A percentile compares a stretch with the other conserved stretches of the same genome.
phyloP scores from a whole-genome alignment of 1,140 invertebrate species.

The Drosophila parvula region DNA sequence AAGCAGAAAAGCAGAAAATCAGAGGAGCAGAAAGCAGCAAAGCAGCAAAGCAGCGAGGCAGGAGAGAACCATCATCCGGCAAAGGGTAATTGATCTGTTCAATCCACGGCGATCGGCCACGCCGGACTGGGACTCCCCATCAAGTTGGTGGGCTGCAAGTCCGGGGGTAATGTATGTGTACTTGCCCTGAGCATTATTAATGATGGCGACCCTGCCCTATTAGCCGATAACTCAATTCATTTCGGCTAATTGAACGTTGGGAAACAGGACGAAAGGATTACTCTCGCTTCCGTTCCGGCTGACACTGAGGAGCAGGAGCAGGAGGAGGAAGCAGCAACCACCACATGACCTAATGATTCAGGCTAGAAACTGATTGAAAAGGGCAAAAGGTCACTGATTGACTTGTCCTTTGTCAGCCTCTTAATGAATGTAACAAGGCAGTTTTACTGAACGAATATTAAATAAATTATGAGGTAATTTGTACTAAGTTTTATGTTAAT shows the following conservation, averaged over 20 bases:
- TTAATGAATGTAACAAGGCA: neutral
- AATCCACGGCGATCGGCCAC: slow-evolving; percentile 64
- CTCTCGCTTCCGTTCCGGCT: slow-evolving; percentile 29
- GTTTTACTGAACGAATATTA: neutral
- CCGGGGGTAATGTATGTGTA: neutral
- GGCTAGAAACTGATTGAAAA: slow-evolving; percentile 1
- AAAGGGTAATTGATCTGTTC: slow-evolving; percentile 77
- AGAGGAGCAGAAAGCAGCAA: slow-evolving; percentile 13
- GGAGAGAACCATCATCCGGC: slow-evolving; percentile 28
- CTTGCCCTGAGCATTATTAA: slow-evolving; percentile 71
- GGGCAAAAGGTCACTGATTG: slow-evolving; percentile 17
- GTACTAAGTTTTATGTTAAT: no score
- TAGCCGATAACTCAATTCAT: slow-evolving; percentile 78
- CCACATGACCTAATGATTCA: slow-evolving; percentile 8
- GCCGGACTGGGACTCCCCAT: slow-evolving; percentile 72
- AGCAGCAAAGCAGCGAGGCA: slow-evolving; percentile 18
- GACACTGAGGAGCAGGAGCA: neutral
- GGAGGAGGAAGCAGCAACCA: neutral
- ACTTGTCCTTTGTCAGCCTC: neutral
- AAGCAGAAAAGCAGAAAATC: slow-evolving; percentile 9
- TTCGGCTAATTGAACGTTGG: slow-evolving; percentile 67
- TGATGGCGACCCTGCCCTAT: slow-evolving; percentile 69
- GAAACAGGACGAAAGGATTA: slow-evolving; percentile 46
- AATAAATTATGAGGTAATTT: slow-evolving; percentile 3
- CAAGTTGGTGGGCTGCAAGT: slow-evolving; percentile 11